A percentile compares a stretch with the other conserved stretches of the same genome.
These are phyloP conservation scores for Psephotus haematonotus DNA, from an alignment of 2,113 vertebrate genomes.

Conservation along the genomic window DNA sequence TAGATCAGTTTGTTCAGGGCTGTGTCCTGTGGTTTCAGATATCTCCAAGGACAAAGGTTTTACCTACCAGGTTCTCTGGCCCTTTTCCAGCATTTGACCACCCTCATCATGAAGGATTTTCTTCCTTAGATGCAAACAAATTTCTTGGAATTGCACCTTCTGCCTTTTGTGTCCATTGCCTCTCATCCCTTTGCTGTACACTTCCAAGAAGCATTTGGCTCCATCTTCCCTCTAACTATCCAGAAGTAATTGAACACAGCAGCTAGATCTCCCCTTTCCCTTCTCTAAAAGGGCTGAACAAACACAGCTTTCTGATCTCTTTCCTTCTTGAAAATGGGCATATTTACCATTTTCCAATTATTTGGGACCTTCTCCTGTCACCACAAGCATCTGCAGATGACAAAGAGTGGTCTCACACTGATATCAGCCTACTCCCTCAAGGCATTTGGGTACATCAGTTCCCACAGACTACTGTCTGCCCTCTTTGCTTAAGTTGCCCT, in stretches of 20 bases:
- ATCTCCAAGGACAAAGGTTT: neutral
- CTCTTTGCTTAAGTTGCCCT: neutral
- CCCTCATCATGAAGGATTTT: neutral
- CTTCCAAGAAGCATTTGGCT: neutral
- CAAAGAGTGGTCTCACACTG: neutral
- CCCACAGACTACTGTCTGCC: neutral
- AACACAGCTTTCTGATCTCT: neutral
- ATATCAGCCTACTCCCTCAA: neutral
- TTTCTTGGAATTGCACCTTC: neutral
- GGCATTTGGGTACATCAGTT: neutral
- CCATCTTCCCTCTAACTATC: neutral
- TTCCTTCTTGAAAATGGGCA: neutral
- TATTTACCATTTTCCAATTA: neutral
- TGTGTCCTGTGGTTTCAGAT: neutral
- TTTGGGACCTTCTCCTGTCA: neutral
- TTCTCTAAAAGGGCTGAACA: neutral
- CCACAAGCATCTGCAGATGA: neutral
- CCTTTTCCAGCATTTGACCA: neutral
- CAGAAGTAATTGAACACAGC: neutral
- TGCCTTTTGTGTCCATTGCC: neutral
- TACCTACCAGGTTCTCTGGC: neutral
- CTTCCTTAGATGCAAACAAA: neutral
- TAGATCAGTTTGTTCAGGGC: neutral
- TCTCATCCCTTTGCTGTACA: neutral
- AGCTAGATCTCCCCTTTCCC: neutral